A percentile compares a stretch with the other conserved stretches of the same genome.
Evolutionary conservation across 2,888 invertebrate species (phyloP).

Genomic region (Mythimna pallens): DNA sequence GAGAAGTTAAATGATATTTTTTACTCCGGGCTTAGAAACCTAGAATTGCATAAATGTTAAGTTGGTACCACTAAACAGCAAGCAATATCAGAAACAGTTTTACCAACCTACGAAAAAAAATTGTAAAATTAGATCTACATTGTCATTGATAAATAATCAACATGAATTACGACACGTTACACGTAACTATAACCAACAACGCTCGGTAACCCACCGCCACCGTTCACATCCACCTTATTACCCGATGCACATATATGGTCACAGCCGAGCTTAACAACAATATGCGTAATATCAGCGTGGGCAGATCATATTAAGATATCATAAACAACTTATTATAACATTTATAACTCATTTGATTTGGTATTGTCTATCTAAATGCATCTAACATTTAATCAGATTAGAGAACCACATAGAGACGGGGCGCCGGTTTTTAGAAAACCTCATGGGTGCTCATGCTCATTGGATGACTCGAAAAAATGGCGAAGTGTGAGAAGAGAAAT

Average conservation of each 20-base stretch:
- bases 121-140: background rate
- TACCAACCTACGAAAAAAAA: background rate
- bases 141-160: background rate
- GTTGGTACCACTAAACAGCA: background rate
- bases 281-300: slow-evolving; percentile 47
- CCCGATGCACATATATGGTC: slow-evolving; percentile 31
- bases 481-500: too few relatives aligned
- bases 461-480: too few relatives aligned
- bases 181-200: background rate
- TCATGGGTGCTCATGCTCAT: too few relatives aligned
- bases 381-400: slow-evolving; percentile 4
- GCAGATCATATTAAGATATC: slow-evolving; percentile 31
- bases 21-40: slow-evolving; percentile 33
- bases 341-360: slow-evolving; percentile 20
- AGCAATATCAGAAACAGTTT: background rate
- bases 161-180: background rate
- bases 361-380: slow-evolving; percentile 39
- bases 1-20: slow-evolving; percentile 31
- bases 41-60: slow-evolving; percentile 9
- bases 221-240: slow-evolving; percentile 13
- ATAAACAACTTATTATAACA: slow-evolving; percentile 15
- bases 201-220: background rate
- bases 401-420: too few relatives aligned
- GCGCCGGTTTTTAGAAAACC: too few relatives aligned
- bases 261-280: slow-evolving; percentile 24